phyloP scores from a whole-genome alignment of 2,113 vertebrate species.

The Megaceryle torquata region DNA sequence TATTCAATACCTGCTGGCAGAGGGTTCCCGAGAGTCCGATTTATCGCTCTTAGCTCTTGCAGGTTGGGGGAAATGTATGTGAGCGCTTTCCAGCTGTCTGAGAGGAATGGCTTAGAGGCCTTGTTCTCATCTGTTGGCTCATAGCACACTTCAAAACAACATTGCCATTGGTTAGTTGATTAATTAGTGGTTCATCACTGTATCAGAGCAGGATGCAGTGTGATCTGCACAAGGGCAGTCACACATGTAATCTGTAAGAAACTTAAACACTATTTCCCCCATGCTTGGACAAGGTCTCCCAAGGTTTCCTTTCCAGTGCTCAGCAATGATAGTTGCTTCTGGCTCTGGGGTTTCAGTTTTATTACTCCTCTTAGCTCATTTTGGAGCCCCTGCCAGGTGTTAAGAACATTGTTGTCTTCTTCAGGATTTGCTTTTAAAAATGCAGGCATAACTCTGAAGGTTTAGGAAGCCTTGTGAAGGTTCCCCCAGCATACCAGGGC shows the following conservation, averaged over 20 bases:
- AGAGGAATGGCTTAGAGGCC: slow-evolving; percentile 86
- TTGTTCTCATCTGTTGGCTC: slow-evolving; percentile 88
- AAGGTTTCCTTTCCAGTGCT: background rate
- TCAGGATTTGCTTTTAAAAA: background rate
- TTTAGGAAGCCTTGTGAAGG: background rate
- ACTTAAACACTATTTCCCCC: background rate
- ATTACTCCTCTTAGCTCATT: background rate
- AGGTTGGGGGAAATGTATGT: slow-evolving; percentile 86
- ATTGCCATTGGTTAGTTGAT: background rate
- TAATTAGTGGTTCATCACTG: background rate
- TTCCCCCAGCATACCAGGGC: background rate
- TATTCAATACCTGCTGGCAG: slow-evolving; percentile 78
- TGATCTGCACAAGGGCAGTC: background rate
- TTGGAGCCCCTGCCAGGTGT: background rate
- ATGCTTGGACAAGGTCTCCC: background rate
- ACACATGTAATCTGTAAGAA: rapidly evolving
- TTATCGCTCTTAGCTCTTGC: slow-evolving; percentile 84
- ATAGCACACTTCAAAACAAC: slow-evolving; percentile 83
- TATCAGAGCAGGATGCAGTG: background rate
- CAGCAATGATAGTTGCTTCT: background rate
- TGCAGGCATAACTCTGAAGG: background rate
- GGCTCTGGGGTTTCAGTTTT: background rate
- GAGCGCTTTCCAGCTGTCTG: slow-evolving; percentile 86
- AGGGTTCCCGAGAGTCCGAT: slow-evolving; percentile 75
- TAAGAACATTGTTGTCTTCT: background rate